Evolutionary conservation across 1,140 invertebrate genomes (phyloP).

Genomic region (Anagrus nilaparvatae): DNA sequence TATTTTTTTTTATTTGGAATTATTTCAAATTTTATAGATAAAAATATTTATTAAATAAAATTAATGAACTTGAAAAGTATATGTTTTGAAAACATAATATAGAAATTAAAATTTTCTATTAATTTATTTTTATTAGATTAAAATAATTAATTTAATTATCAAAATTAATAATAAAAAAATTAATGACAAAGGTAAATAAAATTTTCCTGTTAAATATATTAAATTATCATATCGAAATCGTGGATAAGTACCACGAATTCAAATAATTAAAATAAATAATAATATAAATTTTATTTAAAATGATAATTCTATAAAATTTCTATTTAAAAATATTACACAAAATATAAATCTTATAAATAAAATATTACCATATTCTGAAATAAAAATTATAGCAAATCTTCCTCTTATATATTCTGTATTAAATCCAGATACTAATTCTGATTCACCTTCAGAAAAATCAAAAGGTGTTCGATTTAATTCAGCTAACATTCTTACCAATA

Average conservation of each 20-base stretch:
- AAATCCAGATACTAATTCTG: slow-evolving; percentile 66
- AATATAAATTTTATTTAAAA: slow-evolving; percentile 44
- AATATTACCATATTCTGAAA: slow-evolving; percentile 51
- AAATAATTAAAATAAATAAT: slow-evolving; percentile 47
- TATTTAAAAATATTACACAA: slow-evolving; percentile 43
- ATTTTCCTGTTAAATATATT: slow-evolving; percentile 49
- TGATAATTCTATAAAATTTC: slow-evolving; percentile 37
- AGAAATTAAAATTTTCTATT: slow-evolving; percentile 44
- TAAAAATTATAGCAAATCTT: slow-evolving; percentile 63
- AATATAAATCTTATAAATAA: slow-evolving; percentile 45
- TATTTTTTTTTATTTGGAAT: slow-evolving; percentile 43
- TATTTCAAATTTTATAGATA: slow-evolving; percentile 37
- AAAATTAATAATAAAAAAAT: slow-evolving; percentile 43
- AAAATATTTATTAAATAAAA: slow-evolving; percentile 17
- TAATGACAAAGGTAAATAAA: slow-evolving; percentile 43
- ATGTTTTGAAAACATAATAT: slow-evolving; percentile 56
- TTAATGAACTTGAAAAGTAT: slow-evolving; percentile 50
- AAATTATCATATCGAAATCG: slow-evolving; percentile 52
- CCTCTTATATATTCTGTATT: slow-evolving; percentile 60
- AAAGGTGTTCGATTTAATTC: not conserved
- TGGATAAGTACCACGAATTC: slow-evolving; percentile 45
- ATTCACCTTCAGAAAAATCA: slow-evolving; percentile 66
- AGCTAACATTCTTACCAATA: not conserved
- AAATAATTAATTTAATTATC: slow-evolving; percentile 26
- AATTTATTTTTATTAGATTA: slow-evolving; percentile 33